Conservation (phyloP, 2,888 invertebrate genomes). For the Aspidapion aeneum region DNA sequence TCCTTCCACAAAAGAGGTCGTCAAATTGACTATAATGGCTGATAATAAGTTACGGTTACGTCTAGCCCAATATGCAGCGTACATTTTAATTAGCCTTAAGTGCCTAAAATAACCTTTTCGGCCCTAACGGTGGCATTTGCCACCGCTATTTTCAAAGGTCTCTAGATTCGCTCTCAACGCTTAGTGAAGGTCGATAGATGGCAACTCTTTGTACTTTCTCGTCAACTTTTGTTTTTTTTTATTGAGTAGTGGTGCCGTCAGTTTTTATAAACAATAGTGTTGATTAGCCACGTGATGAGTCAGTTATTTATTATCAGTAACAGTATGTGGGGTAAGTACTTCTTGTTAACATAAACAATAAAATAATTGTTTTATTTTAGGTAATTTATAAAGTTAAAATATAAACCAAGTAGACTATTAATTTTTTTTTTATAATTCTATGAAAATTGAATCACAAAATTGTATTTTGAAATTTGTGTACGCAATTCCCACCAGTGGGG, state of each 20-base stretch:
- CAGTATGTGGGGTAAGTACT: constrained; percentile 11
- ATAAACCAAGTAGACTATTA: not conserved
- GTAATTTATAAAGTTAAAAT: constrained; percentile 2
- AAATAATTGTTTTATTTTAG: constrained; percentile 2
- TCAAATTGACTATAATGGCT: too few relatives aligned
- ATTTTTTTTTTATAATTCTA: constrained; percentile 2
- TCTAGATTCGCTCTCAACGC: not conserved
- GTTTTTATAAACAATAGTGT: constrained; percentile 4
- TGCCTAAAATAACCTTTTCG: too few relatives aligned
- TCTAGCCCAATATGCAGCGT: too few relatives aligned
- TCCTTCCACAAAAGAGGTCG: too few relatives aligned
- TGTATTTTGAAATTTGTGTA: constrained; percentile 7
- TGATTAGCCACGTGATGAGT: not conserved
- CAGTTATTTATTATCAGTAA: constrained; percentile 6
- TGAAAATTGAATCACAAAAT: not conserved
- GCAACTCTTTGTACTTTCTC: not conserved
- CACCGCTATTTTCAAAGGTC: constrained; percentile 1
- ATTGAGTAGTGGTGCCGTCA: not conserved
- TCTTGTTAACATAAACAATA: constrained; percentile 3
- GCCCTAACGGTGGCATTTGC: constrained; percentile 7
- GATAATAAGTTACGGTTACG: too few relatives aligned
- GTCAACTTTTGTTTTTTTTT: not conserved
- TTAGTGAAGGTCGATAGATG: not conserved
- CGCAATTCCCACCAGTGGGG: constrained; percentile 13
- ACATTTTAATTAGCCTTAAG: too few relatives aligned